Percentiles rank a stretch among this genome's conserved stretches.
phyloP scores from a whole-genome alignment of 2,113 vertebrate species.

The Mormoops blainvillei region DNA sequence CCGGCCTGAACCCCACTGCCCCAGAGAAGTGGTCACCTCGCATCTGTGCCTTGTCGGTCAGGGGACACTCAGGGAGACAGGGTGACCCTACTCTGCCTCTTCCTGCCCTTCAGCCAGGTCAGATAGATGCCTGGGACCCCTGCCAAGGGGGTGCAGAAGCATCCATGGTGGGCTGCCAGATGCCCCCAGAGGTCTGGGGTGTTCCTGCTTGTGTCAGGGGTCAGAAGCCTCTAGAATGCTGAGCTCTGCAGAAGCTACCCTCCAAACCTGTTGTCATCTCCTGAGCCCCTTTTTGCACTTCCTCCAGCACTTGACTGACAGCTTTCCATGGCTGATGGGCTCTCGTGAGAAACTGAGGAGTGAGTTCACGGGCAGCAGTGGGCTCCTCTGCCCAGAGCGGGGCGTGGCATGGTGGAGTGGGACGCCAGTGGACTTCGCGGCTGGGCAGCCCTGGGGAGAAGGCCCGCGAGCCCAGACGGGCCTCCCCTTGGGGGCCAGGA shows the following conservation, averaged over 20 bases:
- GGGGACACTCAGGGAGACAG: neutral
- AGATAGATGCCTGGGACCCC: neutral
- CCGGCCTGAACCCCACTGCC: neutral
- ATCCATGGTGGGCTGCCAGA: neutral
- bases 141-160: too few relatives aligned
- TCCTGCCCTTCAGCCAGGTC: rapidly evolving
- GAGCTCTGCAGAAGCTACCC: neutral
- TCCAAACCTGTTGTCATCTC: neutral
- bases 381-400: too few relatives aligned
- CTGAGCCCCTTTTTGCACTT: neutral
- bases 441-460: neutral
- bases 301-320: neutral
- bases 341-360: neutral
- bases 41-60: rapidly evolving
- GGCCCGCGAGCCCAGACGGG: neutral
- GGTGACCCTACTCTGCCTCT: rapidly evolving
- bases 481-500: rapidly evolving
- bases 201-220: neutral
- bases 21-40: neutral
- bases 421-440: neutral
- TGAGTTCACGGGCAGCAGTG: neutral
- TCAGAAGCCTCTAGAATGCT: neutral
- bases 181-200: rapidly evolving
- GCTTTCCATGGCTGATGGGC: rapidly evolving
- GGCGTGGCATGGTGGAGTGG: rapidly evolving